These are phyloP conservation scores for Drosophila dunni DNA, from an alignment of 1,140 invertebrate genomes.

Conservation along the genomic window DNA sequence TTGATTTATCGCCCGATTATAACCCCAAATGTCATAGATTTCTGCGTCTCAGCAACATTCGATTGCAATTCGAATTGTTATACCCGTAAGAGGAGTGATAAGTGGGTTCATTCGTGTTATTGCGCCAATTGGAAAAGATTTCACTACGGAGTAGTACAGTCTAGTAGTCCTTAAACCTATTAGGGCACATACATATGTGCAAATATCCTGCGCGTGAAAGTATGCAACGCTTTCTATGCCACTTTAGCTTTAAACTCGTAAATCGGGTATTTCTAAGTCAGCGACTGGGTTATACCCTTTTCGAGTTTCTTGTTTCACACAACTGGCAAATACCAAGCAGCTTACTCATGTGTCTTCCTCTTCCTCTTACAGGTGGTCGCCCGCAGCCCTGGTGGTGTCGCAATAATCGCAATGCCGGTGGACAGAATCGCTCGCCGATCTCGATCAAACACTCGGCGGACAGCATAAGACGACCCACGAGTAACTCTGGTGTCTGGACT, in stretches of 20 bases:
- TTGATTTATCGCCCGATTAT: constrained; percentile 81
- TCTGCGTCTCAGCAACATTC: constrained; percentile 17
- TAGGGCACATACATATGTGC: too few species aligned
- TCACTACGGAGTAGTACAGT: too few species aligned
- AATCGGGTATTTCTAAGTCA: constrained; percentile 16
- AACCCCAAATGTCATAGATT: constrained; percentile 76
- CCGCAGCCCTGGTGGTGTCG: constrained; percentile 84
- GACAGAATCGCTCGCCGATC: constrained; percentile 77
- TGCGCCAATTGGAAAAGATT: too few species aligned
- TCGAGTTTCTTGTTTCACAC: neutral
- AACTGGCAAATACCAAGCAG: constrained; percentile 30
- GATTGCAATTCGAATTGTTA: constrained; percentile 6
- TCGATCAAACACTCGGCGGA: constrained; percentile 83
- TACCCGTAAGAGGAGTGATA: neutral
- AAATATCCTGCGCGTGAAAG: too few species aligned
- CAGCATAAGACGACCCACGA: constrained; percentile 86
- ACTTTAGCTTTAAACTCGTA: too few species aligned
- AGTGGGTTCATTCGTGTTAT: too few species aligned
- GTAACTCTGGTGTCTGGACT: constrained; percentile 88
- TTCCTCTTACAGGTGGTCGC: constrained; percentile 69
- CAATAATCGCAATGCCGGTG: constrained; percentile 78
- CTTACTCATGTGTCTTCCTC: constrained; percentile 30
- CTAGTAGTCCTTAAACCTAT: too few species aligned
- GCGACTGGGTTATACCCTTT: neutral
- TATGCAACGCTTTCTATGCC: too few species aligned